Conservation (phyloP, 2,797 vertebrate genomes). For the Philypnodon macrostomus region DNA sequence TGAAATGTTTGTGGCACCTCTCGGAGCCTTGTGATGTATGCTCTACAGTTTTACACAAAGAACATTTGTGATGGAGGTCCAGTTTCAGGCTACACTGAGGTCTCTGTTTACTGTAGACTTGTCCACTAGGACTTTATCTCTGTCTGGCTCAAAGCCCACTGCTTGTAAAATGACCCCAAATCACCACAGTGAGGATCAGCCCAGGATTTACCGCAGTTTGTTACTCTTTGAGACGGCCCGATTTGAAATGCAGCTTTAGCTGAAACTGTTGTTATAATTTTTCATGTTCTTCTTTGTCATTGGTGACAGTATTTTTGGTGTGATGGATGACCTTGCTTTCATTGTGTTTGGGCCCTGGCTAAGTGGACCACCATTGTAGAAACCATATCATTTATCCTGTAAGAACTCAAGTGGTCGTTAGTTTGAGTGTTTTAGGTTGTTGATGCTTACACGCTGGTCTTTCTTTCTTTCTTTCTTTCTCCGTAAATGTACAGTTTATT, state of each 20-base stretch:
- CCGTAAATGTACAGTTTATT: too few species aligned
- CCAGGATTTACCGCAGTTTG: constrained; percentile 37
- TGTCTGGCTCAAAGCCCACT: constrained; percentile 56
- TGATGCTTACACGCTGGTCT: constrained; percentile 25
- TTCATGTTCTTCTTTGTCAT: constrained; percentile 42
- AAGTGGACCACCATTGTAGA: constrained; percentile 34
- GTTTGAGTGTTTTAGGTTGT: constrained; percentile 21
- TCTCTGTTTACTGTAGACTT: constrained; percentile 64
- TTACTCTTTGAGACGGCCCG: constrained; percentile 31
- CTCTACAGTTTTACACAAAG: constrained; percentile 39
- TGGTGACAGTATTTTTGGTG: constrained; percentile 24
- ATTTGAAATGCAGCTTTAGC: constrained; percentile 41
- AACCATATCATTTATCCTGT: constrained; percentile 42
- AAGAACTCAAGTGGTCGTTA: constrained; percentile 24
- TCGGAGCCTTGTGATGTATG: constrained; percentile 44
- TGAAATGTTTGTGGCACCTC: constrained; percentile 41
- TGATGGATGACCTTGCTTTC: constrained; percentile 46
- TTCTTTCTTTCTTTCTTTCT: too few species aligned
- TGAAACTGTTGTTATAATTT: constrained; percentile 33
- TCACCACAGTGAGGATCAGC: constrained; percentile 31
- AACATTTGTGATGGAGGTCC: constrained; percentile 53
- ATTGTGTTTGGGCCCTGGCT: constrained; percentile 26
- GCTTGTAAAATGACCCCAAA: constrained; percentile 66
- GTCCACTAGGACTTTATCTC: constrained; percentile 55
- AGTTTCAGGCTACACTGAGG: constrained; percentile 57